Percentiles rank a stretch among this genome's conserved stretches.
Evolutionary conservation across 2,888 invertebrate species (phyloP).

Genomic region (Penaeus monodon): DNA sequence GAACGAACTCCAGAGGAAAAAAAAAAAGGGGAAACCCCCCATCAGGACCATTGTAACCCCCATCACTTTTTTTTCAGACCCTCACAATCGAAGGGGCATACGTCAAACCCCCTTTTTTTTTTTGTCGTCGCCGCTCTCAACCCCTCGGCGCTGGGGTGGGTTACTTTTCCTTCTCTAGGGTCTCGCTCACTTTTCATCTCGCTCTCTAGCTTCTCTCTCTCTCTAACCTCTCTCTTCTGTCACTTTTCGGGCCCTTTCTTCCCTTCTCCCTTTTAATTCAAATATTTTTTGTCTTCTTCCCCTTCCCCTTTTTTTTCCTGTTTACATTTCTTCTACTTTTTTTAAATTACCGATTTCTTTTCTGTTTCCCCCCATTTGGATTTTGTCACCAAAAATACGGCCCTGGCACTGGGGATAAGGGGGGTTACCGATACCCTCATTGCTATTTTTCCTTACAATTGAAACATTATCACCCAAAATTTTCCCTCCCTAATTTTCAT

Average conservation of each 20-base stretch:
- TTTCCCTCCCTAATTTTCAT: no score
- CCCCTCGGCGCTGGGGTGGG: not conserved
- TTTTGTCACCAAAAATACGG: no score
- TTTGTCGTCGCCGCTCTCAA: conserved; percentile 12
- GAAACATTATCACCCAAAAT: no score
- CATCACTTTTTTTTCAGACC: conserved; percentile 29
- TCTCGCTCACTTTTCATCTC: not conserved
- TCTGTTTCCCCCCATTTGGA: no score
- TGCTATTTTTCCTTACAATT: no score
- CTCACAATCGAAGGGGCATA: conserved; percentile 33
- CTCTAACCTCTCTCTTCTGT: not conserved
- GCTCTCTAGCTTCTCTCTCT: no score
- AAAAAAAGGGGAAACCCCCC: conserved; percentile 12
- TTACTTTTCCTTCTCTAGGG: not conserved
- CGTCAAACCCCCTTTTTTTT: conserved; percentile 27
- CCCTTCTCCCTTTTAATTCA: not conserved
- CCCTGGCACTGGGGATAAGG: no score
- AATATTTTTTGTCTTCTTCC: no score
- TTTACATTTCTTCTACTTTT: no score
- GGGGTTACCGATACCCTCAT: no score
- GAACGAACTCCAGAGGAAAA: not conserved
- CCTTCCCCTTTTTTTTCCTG: no score
- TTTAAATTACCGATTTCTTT: no score
- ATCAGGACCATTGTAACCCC: conserved; percentile 25
- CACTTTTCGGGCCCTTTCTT: not conserved